Conservation (phyloP, 2,888 invertebrate species). For the Dasypolia templi region DNA sequence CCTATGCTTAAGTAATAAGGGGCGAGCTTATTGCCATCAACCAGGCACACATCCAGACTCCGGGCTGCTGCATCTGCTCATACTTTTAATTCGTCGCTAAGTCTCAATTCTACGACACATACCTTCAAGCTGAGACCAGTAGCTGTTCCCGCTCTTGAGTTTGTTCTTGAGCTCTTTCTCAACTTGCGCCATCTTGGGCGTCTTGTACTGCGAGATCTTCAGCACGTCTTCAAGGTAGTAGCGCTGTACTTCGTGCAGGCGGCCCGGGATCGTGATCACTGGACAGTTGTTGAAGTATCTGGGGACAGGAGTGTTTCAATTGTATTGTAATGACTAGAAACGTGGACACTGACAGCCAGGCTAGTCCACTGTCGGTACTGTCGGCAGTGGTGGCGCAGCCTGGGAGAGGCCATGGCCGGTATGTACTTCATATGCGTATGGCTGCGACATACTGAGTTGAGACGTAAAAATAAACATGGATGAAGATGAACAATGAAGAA, state of each 20-base stretch:
- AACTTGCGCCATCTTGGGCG: conserved; percentile 85
- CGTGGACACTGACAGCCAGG: too few species aligned
- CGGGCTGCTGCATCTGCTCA: too few species aligned
- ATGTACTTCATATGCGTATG: too few species aligned
- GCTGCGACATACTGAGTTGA: too few species aligned
- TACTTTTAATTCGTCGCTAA: neutral
- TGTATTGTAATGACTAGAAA: neutral
- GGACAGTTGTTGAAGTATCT: conserved; percentile 96
- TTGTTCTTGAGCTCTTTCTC: conserved; percentile 81
- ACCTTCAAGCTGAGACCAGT: conserved; percentile 86
- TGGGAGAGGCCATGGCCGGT: too few species aligned
- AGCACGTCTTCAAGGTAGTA: conserved; percentile 96
- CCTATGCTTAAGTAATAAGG: too few species aligned
- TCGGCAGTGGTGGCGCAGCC: too few species aligned
- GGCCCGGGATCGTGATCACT: conserved; percentile 94
- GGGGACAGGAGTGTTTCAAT: neutral
- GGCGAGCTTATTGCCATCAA: too few species aligned
- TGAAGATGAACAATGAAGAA: too few species aligned
- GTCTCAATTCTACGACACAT: neutral
- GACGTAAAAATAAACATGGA: too few species aligned
- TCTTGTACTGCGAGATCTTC: conserved; percentile 90
- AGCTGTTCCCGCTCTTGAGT: conserved; percentile 80
- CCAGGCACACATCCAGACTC: too few species aligned
- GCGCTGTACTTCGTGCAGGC: conserved; percentile 93
- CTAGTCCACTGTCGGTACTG: too few species aligned